Evolutionary conservation across 2,113 vertebrate genomes (phyloP), one percentile per base, ranked within the genome.

Genomic region (Eulemur macaco): DNA sequence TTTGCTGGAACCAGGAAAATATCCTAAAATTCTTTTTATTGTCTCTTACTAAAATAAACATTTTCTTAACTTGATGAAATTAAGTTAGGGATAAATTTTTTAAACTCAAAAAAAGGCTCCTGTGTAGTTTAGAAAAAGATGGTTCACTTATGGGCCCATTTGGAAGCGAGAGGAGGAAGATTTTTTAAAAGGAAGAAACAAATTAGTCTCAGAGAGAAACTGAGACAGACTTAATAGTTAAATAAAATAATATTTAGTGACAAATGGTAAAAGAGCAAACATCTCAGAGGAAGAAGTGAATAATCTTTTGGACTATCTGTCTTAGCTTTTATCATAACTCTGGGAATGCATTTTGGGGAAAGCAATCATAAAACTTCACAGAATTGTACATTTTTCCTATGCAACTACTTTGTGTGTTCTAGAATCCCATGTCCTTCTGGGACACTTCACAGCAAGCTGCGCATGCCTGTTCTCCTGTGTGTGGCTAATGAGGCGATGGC

Each of bases 161-260:
- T 54, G 13, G 42, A 91, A 66, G 14, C 9, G 1, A 12, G 45
- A 52, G 8, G 34, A 50, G 63, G 1, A 27, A 0, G 2, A 8
- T 64, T 37, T 94, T 74, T 56, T 86, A 9, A 37, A 85, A 82
- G 68, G 34, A 96, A 94, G 83, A 76, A 77, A 74, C 7, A 92
- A 89, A 87, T 86, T 78, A 83, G 39, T 89, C 29, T 86, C 85
- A 74, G 50, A 80, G 66, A 94, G 27, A 78, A 94, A 91, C 15
- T 21, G 42, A 96, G 50, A 76, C 25, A 63, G 64, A 42, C 7
- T 93, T 96, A 94, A 69, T 58, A 84, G 86, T 63, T 56, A 95
- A 83, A 74, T 95, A 91, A 86, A 82, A 87, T 52, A 83, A 42
- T 25, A 27, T 13, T 69, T 52, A 86, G 45, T 89, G 71, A 63